Base-by-base conservation (phyloP, 2,888 invertebrate genomes). In the Suillia variegata region DNA sequence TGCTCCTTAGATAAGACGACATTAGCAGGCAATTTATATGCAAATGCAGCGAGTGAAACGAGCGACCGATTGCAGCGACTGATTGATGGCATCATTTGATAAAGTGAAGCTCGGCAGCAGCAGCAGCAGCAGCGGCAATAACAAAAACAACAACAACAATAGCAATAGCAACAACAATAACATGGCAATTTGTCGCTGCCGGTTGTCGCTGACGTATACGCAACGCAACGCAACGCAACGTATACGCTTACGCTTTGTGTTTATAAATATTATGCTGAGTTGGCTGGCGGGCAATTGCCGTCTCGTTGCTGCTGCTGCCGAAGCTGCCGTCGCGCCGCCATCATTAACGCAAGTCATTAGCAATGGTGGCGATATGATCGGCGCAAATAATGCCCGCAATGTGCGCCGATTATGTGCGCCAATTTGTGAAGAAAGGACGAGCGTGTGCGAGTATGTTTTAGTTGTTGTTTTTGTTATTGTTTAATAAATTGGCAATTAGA, bases 11-110 rank as follows among this genome's bases (percentile, higher is more conserved):
- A 78, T 79, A 78, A 75, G 73, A 72, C 73, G 76, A 80, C 78
- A 80, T 80, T 81, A 80, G 78, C 80, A 80, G 70, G 78, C 80
- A 80, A 80, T 81, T 80, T 80, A 80, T 80, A 81, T 80, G 80
- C 80, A 81, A 80, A 80, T 80, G 72, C 73, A 67, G 70, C 66
- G 60, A 62, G 63, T n/a, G n/a, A n/a, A n/a, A n/a, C n/a, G n/a
- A n/a, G n/a, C 56, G 65, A 61, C 59, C 54, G 62, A 57, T 55
- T 61, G 59, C 64, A 62, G 51, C 54, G 62, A 68, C 72, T 78
- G 80, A 79, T 80, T 75, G 79, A 79, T 80, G 75, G 74, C 74
- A 77, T 69, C 73, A 75, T 75, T 75, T 76, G 69, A 71, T 66
- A 73, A 75, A 69, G 58, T 64, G 62, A 66, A 67, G 50, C 56